phyloP scores from a whole-genome alignment of 2,113 vertebrate genomes.

The Bubalus kerabau region DNA sequence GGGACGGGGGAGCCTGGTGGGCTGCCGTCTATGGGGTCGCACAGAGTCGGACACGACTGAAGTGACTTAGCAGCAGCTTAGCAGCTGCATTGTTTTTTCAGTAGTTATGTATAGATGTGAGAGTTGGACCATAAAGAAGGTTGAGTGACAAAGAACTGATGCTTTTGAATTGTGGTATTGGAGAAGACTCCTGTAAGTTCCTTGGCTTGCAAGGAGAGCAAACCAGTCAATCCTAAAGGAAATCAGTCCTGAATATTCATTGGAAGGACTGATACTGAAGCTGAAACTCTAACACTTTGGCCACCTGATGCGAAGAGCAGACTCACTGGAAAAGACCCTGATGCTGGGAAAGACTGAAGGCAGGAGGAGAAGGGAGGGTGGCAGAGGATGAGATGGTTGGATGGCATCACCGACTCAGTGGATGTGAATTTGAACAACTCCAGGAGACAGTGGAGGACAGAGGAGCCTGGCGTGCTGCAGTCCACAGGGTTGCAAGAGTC shows the following conservation, averaged over 20 bases:
- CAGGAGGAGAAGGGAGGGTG: not conserved
- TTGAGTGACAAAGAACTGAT: not conserved
- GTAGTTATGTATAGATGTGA: not conserved
- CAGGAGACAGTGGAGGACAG: not conserved
- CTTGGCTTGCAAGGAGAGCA: not conserved
- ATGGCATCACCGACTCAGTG: not conserved
- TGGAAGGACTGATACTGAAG: not conserved
- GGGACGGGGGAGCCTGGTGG: too few species aligned
- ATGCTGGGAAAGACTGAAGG: not conserved
- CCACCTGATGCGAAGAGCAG: not conserved
- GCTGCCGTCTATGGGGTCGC: too few species aligned
- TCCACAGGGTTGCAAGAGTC: not conserved
- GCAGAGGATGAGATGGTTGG: not conserved
- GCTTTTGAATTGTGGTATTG: not conserved
- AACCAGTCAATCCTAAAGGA: not conserved
- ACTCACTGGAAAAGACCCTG: not conserved
- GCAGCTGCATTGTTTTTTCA: not conserved
- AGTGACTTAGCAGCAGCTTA: rapidly evolving
- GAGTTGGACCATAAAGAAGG: not conserved
- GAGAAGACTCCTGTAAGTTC: not conserved
- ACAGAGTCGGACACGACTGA: too few species aligned
- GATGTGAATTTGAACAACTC: not conserved
- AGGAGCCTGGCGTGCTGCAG: not conserved
- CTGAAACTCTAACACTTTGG: not conserved
- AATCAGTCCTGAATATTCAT: not conserved